Percentiles rank a stretch among this genome's conserved stretches.
Evolutionary conservation across 1,140 invertebrate genomes (phyloP).

Genomic region (Periplaneta americana): DNA sequence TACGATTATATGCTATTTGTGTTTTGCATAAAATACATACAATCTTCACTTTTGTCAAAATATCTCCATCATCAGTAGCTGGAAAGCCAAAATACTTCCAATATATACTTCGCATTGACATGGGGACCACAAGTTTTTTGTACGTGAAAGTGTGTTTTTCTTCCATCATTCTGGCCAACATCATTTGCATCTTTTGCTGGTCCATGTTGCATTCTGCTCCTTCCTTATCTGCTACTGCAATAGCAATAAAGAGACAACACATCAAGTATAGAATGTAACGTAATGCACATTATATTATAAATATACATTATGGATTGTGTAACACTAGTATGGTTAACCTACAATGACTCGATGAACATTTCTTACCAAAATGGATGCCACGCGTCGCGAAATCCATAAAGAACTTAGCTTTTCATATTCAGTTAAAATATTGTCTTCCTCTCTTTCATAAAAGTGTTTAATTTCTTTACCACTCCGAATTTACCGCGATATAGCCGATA

Average conservation of each 20-base stretch:
- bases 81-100: conserved; percentile 63
- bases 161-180: conserved; percentile 39
- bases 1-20: conserved; percentile 55
- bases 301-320: not conserved
- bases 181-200: conserved; percentile 32
- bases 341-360: conserved; percentile 10
- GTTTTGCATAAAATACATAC: conserved; percentile 55
- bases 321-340: conserved; percentile 1
- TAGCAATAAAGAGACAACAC: conserved; percentile 7
- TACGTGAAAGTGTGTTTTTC: conserved; percentile 35
- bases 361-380: conserved; percentile 27
- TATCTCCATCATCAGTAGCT: conserved; percentile 50
- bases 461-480: conserved; percentile 22
- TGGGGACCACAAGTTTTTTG: conserved; percentile 47
- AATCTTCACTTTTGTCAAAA: conserved; percentile 56
- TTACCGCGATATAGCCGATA: conserved; percentile 31
- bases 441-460: conserved; percentile 6
- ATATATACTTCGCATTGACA: conserved; percentile 55
- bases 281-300: not conserved
- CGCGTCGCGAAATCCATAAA: conserved; percentile 14
- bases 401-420: conserved; percentile 18
- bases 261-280: not conserved
- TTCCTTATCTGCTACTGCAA: conserved; percentile 15
- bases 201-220: conserved; percentile 19
- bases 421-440: not conserved